A percentile compares a stretch with the other conserved stretches of the same genome.
phyloP scores from a whole-genome alignment of 2,888 invertebrate species.

The Didymodactylos carnosus region DNA sequence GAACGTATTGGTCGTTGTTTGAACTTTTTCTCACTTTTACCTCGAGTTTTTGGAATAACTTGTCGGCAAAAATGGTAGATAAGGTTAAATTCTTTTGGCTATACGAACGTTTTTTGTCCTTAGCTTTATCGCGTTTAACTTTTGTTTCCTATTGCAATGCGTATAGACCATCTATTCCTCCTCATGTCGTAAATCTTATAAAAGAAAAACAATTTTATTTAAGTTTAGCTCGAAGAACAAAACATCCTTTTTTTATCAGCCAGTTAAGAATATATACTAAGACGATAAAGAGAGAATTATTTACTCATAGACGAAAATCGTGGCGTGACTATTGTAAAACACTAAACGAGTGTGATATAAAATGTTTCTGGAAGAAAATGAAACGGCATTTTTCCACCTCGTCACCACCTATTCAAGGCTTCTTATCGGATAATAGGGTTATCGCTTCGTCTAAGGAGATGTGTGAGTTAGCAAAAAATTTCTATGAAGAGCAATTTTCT shows the following conservation, averaged over 20 bases:
- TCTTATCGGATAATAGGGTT: neutral
- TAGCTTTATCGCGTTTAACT: neutral
- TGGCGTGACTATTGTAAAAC: neutral
- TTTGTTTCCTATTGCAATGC: neutral
- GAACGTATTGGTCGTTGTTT: too few relatives aligned
- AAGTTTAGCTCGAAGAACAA: neutral
- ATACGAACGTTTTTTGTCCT: neutral
- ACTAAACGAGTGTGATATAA: neutral
- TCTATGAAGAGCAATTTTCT: neutral
- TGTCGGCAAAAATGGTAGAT: neutral
- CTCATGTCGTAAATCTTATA: neutral
- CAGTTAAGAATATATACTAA: neutral
- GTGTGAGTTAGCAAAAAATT: neutral
- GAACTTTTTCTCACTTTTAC: too few relatives aligned
- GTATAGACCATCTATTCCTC: neutral
- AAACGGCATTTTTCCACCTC: too few relatives aligned
- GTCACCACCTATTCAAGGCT: neutral
- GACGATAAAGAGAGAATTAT: neutral
- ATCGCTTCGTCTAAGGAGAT: neutral
- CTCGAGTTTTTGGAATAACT: neutral
- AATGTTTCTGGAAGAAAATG: neutral
- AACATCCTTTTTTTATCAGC: neutral
- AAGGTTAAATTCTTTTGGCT: neutral
- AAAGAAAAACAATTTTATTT: neutral
- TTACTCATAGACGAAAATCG: neutral